Percentiles rank a stretch among this genome's conserved stretches.
phyloP scores from a whole-genome alignment of 2,888 invertebrate species.

The Ectobius pallidus region DNA sequence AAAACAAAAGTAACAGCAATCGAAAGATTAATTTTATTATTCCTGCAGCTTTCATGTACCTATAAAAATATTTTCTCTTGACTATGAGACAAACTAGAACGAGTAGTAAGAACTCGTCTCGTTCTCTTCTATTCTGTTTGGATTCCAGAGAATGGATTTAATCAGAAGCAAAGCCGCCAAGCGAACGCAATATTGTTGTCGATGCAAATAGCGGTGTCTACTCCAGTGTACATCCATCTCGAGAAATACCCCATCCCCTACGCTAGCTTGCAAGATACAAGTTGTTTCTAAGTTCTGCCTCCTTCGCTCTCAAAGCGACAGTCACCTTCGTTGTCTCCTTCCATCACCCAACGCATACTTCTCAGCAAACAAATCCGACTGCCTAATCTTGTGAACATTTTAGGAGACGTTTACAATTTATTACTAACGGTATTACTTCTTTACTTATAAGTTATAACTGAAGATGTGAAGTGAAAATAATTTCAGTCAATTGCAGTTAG shows the following conservation, averaged over 20 bases:
- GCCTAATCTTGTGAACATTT: background rate
- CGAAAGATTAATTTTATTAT: too few relatives aligned
- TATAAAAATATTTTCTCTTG: too few relatives aligned
- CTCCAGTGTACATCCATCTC: background rate
- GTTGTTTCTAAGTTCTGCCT: conserved; percentile 22
- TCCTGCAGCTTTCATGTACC: too few relatives aligned
- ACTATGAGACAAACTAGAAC: too few relatives aligned
- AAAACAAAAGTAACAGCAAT: too few relatives aligned
- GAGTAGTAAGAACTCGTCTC: too few relatives aligned
- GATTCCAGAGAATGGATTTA: conserved; percentile 18
- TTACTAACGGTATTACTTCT: too few relatives aligned
- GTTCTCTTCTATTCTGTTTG: background rate
- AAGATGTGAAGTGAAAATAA: too few relatives aligned
- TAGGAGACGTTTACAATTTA: too few relatives aligned
- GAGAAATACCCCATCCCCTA: too few relatives aligned
- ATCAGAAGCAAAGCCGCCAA: conserved; percentile 15
- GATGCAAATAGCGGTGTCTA: conserved; percentile 24
- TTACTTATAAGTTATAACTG: too few relatives aligned
- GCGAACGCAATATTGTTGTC: conserved; percentile 28
- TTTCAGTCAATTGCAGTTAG: too few relatives aligned
- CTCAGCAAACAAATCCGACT: background rate
- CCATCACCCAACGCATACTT: background rate
- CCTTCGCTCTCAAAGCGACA: conserved; percentile 18
- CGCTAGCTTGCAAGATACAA: conserved; percentile 25
- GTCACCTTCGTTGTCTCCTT: background rate